Base-by-base conservation (phyloP, 2,888 invertebrate genomes). In the Galerucella calmariensis region DNA sequence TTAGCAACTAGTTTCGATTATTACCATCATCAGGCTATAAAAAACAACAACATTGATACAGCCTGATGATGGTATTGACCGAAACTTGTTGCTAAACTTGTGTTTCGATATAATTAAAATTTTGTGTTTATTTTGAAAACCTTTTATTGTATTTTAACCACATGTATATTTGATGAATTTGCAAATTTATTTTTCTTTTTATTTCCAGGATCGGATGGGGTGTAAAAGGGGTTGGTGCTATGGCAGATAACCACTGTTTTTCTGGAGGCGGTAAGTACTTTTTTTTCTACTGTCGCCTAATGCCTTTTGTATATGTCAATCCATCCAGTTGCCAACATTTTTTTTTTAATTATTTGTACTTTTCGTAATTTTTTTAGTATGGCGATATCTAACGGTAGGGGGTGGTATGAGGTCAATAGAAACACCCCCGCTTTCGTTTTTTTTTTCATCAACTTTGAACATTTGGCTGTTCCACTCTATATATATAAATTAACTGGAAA, bases 171-270 rank as follows among this genome's bases (percentile, higher is more conserved):
- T 51, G 4, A 14, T 8, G 12, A 11, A 48, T 27, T 14, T 14
- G 1, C 14, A 12, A 14, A 46, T 46, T 1, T 48, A 48, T 48
- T 12, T 12, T 48, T 5, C 53, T n/a, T 59, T 35, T 61, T 44
- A 65, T 77, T 82, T 87, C 72, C 88, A 91, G 91, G 89, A 87
- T 90, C 89, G 89, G 84, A 90, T 90, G 90, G 90, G 88, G 89
- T 87, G 88, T 87, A 88, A 87, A 85, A 85, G 88, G 89, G 89
- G 88, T 88, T 87, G 88, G 89, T 92, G 92, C 92, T 91, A 94
- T 94, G 94, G 93, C 93, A 92, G 93, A 94, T 90, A 93, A 93
- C 90, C 91, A 92, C 88, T 92, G 93, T 91, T 92, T 91, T 89
- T 92, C 93, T 90, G 93, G 93, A 92, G 91, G 92, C 91, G 92